Conservation (phyloP, 2,113 vertebrate genomes). For the Mobula birostris region DNA sequence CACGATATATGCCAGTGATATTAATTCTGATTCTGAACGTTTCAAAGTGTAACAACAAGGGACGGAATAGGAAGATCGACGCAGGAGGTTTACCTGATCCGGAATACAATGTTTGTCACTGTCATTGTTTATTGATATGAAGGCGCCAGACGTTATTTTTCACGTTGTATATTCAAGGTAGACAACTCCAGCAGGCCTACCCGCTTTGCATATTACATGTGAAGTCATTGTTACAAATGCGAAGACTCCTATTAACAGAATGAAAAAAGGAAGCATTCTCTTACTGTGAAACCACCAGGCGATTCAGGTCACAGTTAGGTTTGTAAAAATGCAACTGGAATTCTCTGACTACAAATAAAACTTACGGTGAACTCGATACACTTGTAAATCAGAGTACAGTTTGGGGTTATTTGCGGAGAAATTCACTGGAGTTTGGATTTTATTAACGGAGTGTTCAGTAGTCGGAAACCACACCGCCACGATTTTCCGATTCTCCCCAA, state of each 20-base stretch:
- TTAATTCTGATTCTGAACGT: too few species aligned
- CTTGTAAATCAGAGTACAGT: conserved; percentile 49
- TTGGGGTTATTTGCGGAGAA: conserved; percentile 43
- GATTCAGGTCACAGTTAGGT: not conserved
- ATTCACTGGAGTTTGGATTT: conserved; percentile 31
- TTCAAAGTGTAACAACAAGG: not conserved
- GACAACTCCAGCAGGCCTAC: not conserved
- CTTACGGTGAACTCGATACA: not conserved
- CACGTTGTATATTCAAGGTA: conserved; percentile 34
- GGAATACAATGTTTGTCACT: not conserved
- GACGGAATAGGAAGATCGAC: not conserved
- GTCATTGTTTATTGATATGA: not conserved
- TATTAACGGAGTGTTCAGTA: not conserved
- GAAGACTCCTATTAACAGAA: not conserved
- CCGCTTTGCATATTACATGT: conserved; percentile 3
- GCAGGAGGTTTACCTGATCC: not conserved
- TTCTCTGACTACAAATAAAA: not conserved
- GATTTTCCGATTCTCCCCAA: conserved; percentile 34
- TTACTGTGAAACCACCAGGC: not conserved
- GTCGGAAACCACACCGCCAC: conserved; percentile 40
- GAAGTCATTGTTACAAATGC: not conserved
- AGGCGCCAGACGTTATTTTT: conserved; percentile 28
- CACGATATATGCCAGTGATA: too few species aligned
- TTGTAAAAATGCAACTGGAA: not conserved
- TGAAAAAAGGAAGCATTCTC: not conserved